Base-by-base conservation (phyloP, 2,888 invertebrate genomes). In the Sylvicola fuscatus region DNA sequence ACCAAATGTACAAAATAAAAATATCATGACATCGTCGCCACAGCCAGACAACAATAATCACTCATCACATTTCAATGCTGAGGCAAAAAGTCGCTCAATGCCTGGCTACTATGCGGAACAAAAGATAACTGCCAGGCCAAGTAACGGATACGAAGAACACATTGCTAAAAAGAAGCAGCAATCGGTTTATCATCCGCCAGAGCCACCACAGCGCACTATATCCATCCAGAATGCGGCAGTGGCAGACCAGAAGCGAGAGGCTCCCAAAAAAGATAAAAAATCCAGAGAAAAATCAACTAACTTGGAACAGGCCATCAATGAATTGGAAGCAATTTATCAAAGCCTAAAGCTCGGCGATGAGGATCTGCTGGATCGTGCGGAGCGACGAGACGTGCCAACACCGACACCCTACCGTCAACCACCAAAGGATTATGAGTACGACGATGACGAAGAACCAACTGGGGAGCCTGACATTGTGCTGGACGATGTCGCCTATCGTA, bases 321-420 rank as follows among this genome's bases (percentile, higher is more conserved):
- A 90, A 56, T 56, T 90, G 37, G 89, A 90, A 62, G 79, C 80
- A n/a, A 87, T 90, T 49, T 83, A 84, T 51, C 81, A 84, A 46
- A 86, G 83, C 46, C 64, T 90, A 38, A 74, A 77, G n/a, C 61
- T 87, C 35, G 79, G 77, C 1, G 86, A 86, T 49, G 81, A 82
- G 52, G 79, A 82, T 57, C 63, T 83, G 38, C 54, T 83, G 35
- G 82, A 82, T 49, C 65, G 81, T 48, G 82, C 82, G 10, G 81
- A 82, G 54, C 66, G 75, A 39, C 63, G 81, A 39, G 81, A 72
- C 47, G 52, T 60, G 32, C 60, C 60, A 31, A 52, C 52, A 3
- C 29, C 37, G 5, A 44, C 62, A 60, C 43, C 61, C 63, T 40
- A 50, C 61, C 0, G 34, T 50, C 79, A 57, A 61, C 70, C 47